Percentiles rank a stretch among this genome's conserved stretches.
phyloP scores from a whole-genome alignment of 2,113 vertebrate genomes.

The Terrapene triunguis region DNA sequence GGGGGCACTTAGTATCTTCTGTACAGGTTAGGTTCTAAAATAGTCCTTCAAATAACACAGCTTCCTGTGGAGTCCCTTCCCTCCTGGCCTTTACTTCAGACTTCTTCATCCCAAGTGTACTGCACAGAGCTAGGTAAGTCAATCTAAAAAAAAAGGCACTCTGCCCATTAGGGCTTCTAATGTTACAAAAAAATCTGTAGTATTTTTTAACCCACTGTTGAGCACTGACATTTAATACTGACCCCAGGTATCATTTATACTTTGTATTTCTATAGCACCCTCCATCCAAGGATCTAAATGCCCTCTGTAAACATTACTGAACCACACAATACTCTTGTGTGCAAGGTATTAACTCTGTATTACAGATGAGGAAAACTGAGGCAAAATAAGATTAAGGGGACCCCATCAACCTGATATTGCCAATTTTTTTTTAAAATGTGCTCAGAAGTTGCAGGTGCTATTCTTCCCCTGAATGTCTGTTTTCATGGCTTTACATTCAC shows the following conservation, averaged over 20 bases:
- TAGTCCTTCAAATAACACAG: background rate
- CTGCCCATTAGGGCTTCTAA: slow-evolving; percentile 59
- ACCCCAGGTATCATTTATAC: background rate
- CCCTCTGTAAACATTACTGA: background rate
- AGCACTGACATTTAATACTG: background rate
- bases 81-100: slow-evolving; percentile 39
- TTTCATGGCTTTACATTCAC: background rate
- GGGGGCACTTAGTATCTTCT: background rate
- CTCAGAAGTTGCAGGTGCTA: background rate
- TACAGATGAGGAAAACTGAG: background rate
- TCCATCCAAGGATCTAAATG: background rate
- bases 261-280: background rate
- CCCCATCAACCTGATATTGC: background rate
- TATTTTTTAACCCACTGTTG: slow-evolving; percentile 52
- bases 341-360: background rate
- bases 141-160: slow-evolving; percentile 20
- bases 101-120: slow-evolving; percentile 44
- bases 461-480: background rate
- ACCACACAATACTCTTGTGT: background rate
- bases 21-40: slow-evolving; percentile 32
- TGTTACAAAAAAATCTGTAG: slow-evolving; percentile 5
- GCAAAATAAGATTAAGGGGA: background rate
- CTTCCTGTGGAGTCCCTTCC: slow-evolving; percentile 19
- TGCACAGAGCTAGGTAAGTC: slow-evolving; percentile 69
- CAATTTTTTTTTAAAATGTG: background rate